Base-by-base conservation (phyloP, 2,113 vertebrate genomes). In the Toxostoma redivivum region DNA sequence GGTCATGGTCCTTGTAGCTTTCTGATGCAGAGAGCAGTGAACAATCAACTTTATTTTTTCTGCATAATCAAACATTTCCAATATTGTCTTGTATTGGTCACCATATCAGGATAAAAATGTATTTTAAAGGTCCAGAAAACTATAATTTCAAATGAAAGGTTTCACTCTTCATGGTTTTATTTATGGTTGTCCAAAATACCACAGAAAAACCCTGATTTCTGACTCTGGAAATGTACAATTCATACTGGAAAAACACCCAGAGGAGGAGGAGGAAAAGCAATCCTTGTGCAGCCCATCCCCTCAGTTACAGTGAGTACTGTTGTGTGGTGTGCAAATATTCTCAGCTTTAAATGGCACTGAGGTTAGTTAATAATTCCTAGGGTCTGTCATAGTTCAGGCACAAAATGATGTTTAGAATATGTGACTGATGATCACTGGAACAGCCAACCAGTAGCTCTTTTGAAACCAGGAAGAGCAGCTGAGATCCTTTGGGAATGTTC, bases 341-440 rank as follows among this genome's bases (percentile, higher is more conserved):
- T 88, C 64, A 84, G 56, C 48, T 92, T 70, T 78, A 86, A 50
- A 22, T 27, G n/a, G 24, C 21, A 81, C 40, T 40, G 38, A 45
- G 13, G 37, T 44, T 57, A 69, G n/a, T 77, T 69, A 86, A 51
- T 81, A 77, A 44, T 73, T 81, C 37, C 28, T 83, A 37, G 53
- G 15, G 4, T 40, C 82, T 70, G 31, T 51, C 61, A 42, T 14
- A 72, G 53, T 23, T 51, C 38, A 73, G 60, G 50, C 60, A 65
- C n/a, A 38, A 86, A 88, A 72, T 47, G 45, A 17, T 31, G 9
- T 88, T 93, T 77, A 51, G 58, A 88, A 71, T 76, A n/a, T 51
- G 17, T 77, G 50, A 44, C 20, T 86, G 58, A 65, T 86, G 57
- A 65, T 80, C 66, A 61, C 57, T 1, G 4, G 17, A 53, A n/a